Conservation (phyloP, 2,797 vertebrate genomes). For the Anisognathus igniventris region DNA sequence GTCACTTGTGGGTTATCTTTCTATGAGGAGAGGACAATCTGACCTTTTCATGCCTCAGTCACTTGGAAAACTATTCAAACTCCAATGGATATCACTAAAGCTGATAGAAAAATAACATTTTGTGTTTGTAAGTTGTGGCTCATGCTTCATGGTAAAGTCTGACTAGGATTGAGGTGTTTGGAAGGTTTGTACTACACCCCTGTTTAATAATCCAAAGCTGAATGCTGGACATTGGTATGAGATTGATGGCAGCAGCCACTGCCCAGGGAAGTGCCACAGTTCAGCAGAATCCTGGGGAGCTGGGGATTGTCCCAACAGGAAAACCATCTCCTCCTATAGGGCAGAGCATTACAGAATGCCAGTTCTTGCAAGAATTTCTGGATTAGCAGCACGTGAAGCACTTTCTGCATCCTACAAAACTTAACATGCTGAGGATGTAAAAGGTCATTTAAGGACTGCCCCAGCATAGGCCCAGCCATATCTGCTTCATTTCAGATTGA, state of each 20-base stretch:
- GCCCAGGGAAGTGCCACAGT: background rate
- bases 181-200: background rate
- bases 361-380: background rate
- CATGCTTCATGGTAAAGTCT: background rate
- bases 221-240: background rate
- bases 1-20: background rate
- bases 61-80: background rate
- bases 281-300: background rate
- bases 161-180: background rate
- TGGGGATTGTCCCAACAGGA: background rate
- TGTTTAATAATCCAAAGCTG: background rate
- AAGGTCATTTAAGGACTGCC: background rate
- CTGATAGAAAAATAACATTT: background rate
- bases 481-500: background rate
- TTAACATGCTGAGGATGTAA: background rate
- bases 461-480: background rate
- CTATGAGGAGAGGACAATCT: background rate
- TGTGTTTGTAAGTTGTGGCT: background rate
- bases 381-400: background rate
- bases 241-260: background rate
- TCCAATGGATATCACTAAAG: background rate
- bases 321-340: background rate
- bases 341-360: background rate
- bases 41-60: background rate
- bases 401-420: background rate